Percentiles rank a stretch among this genome's conserved stretches.
Evolutionary conservation across 1,140 invertebrate species (phyloP).

Genomic region (Platyscapa corneri): DNA sequence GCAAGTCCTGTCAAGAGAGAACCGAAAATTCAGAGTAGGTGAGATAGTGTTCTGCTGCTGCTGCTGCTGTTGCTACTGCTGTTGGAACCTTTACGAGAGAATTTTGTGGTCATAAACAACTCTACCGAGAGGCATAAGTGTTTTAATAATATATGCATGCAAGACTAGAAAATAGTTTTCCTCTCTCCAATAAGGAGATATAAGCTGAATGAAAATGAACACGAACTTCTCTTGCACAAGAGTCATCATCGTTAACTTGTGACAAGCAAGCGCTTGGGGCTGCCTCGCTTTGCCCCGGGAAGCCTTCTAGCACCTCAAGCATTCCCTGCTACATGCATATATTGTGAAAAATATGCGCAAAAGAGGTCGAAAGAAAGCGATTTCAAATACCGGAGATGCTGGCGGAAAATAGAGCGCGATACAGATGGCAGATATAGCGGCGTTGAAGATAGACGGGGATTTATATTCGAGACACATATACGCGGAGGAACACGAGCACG

Average conservation of each 20-base stretch:
- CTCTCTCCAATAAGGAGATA: not conserved
- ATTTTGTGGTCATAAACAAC: slow-evolving; percentile 59
- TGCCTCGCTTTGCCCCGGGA: not conserved
- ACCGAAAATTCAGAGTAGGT: not conserved
- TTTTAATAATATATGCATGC: slow-evolving; percentile 59
- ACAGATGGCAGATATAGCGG: slow-evolving; percentile 54
- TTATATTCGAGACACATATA: slow-evolving; percentile 44
- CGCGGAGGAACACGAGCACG: not conserved
- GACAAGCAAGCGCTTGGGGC: not conserved
- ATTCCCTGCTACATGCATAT: not conserved
- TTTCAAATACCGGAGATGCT: not conserved
- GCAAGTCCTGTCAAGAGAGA: not conserved
- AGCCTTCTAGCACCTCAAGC: not conserved
- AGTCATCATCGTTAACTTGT: not conserved
- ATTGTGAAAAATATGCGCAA: not conserved
- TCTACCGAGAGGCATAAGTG: slow-evolving; percentile 54
- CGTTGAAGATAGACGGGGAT: slow-evolving; percentile 17
- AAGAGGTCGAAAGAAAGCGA: slow-evolving; percentile 7
- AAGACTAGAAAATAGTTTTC: slow-evolving; percentile 52
- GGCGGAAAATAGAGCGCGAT: slow-evolving; percentile 52
- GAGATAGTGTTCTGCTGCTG: not conserved
- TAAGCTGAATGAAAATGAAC: not conserved
- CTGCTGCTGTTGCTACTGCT: too few relatives aligned
- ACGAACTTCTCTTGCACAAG: not conserved
- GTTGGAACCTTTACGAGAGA: slow-evolving; percentile 14